These are phyloP conservation scores for Rhopilema esculentum DNA, from an alignment of 30 jellyfish, hydroid and myxozoan species.

Conservation along the genomic window DNA sequence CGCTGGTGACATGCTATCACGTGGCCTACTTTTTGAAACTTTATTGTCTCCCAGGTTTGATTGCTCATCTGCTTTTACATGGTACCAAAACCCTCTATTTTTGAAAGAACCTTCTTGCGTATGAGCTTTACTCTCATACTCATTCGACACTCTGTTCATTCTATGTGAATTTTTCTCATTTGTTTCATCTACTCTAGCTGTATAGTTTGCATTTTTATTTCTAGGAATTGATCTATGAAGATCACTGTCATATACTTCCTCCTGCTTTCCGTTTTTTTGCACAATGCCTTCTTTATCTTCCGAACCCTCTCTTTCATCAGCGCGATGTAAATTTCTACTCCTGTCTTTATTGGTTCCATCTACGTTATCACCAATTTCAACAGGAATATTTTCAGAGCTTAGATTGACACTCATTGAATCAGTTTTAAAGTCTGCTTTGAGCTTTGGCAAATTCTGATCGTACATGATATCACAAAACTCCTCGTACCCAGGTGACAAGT, in stretches of 20 bases:
- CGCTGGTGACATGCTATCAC: neutral
- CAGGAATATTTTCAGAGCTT: slow-evolving; percentile 13
- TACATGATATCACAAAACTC: slow-evolving; percentile 66
- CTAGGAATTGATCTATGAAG: neutral
- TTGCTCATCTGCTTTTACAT: neutral
- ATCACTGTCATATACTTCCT: neutral
- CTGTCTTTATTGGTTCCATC: neutral
- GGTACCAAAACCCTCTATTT: neutral
- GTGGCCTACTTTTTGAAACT: neutral
- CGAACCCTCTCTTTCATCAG: neutral
- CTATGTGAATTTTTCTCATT: neutral
- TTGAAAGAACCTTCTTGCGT: neutral
- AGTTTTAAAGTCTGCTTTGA: neutral
- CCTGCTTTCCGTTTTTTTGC: neutral
- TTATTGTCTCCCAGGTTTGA: neutral
- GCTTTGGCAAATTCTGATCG: neutral
- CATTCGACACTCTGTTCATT: neutral
- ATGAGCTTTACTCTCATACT: neutral
- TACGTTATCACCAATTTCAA: neutral
- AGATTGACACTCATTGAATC: slow-evolving; percentile 11
- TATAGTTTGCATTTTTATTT: too few relatives aligned
- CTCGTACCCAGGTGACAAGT: slow-evolving; percentile 65
- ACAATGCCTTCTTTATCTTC: too few relatives aligned
- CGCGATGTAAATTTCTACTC: neutral
- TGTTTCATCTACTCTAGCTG: neutral